A percentile compares a stretch with the other conserved stretches of the same genome.
Conservation (phyloP, 2,113 vertebrate species). For the Xenopus laevis region DNA sequence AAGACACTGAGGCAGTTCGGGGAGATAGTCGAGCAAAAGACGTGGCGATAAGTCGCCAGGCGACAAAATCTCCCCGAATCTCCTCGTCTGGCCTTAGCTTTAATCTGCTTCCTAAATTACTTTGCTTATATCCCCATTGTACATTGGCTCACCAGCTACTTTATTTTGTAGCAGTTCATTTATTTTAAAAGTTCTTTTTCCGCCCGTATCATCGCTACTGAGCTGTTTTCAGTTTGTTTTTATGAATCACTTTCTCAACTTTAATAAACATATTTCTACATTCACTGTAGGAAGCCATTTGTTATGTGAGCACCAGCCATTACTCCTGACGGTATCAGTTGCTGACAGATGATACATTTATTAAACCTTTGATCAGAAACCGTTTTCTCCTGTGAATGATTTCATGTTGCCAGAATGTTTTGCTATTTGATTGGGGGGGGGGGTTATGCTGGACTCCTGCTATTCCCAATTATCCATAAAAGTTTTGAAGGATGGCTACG, state of each 20-base stretch:
- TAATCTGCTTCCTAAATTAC: conserved; percentile 72
- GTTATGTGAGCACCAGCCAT: not conserved
- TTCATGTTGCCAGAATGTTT: conserved; percentile 63
- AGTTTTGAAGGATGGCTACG: conserved; percentile 50
- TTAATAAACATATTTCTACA: conserved; percentile 45
- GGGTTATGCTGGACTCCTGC: conserved; percentile 57
- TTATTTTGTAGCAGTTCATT: conserved; percentile 71
- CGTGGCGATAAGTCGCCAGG: too few relatives aligned
- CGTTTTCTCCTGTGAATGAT: not conserved
- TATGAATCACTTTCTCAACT: conserved; percentile 45
- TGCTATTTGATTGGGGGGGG: conserved; percentile 63
- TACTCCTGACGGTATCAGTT: not conserved
- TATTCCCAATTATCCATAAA: conserved; percentile 75
- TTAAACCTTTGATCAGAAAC: not conserved
- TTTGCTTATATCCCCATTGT: conserved; percentile 64
- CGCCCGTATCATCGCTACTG: conserved; percentile 57
- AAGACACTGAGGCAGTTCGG: too few relatives aligned
- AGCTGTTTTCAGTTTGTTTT: conserved; percentile 41
- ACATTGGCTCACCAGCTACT: conserved; percentile 62
- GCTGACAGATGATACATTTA: not conserved
- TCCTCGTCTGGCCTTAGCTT: too few relatives aligned
- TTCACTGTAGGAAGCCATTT: conserved; percentile 31
- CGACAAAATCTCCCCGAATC: too few relatives aligned
- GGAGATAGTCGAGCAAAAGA: too few relatives aligned
- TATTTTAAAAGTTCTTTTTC: conserved; percentile 65